Evolutionary conservation across 2,888 invertebrate species (phyloP).

Genomic region (Odontocolon sp.): DNA sequence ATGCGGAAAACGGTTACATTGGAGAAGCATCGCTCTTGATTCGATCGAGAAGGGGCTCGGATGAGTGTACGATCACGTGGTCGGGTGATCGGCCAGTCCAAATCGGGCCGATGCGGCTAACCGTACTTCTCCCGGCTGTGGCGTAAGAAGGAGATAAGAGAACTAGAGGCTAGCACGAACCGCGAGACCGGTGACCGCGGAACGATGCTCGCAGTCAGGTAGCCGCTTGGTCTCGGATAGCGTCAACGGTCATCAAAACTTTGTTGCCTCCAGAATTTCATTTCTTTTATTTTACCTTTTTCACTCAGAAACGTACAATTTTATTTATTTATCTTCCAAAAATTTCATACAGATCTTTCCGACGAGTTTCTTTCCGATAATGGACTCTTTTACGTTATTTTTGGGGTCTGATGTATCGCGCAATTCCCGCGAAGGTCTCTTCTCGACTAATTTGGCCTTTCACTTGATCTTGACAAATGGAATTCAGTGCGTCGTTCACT

Average conservation of each 20-base stretch:
- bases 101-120: conserved; percentile 34
- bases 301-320: not conserved
- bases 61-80: not conserved
- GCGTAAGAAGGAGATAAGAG: conserved; percentile 37
- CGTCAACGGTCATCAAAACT: not conserved
- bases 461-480: conserved; percentile 67
- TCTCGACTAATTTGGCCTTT: conserved; percentile 63
- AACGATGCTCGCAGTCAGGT: conserved; percentile 9
- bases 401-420: conserved; percentile 51
- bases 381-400: conserved; percentile 53
- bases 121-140: conserved; percentile 38
- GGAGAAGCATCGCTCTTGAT: not conserved
- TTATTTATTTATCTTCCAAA: not conserved
- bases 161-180: not conserved
- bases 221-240: not conserved
- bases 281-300: not conserved
- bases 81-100: conserved; percentile 15
- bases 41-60: not conserved
- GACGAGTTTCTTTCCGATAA: conserved; percentile 1
- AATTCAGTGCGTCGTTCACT: conserved; percentile 49
- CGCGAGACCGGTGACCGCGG: conserved; percentile 1
- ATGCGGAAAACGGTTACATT: no score
- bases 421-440: conserved; percentile 51
- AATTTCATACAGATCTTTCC: not conserved
- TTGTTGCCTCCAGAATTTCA: not conserved